Evolutionary conservation across 30 jellyfish, hydroid and myxozoan genomes (phyloP), one percentile per base, ranked within the genome.

Genomic region (Phacellophora camtschatica): DNA sequence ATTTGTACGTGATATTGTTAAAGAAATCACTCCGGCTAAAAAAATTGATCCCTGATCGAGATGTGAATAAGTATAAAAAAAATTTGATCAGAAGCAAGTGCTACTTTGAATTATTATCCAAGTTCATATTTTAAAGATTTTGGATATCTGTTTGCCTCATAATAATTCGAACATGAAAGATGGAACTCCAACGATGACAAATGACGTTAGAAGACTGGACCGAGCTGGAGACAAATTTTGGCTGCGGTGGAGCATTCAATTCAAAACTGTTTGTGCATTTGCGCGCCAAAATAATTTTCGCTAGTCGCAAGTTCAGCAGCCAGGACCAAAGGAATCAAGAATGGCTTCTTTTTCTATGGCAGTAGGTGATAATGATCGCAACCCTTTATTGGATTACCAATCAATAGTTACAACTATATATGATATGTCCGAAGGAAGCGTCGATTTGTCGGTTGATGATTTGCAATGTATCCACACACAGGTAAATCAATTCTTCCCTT

Each of bases 211-310:
- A 25, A 25, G 15, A 11, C 0, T 0, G 23, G 32, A 18, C 19
- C 22, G 55, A 41, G 55, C 13, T 8, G 55, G 13, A 9, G 55
- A 16, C 16, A 8, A 9, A 16, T 41, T 23, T 6, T 56, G 2
- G 12, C 74, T 61, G 74, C 25, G 74, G 28, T 24, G 74, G 74
- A 61, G 54, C 74, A 2, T 61, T 46, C 0, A 0, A 11, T n/a
- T n/a, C 64, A 49, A 12, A 12, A 3, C 64, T 15, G 64, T 49
- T 49, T 25, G 22, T 15, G 5, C 19, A 33, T 29, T 61, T 61
- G n/a, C 50, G 74, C 74, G 74, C 74, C 61, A 46, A 46, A 11
- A 6, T n/a, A n/a, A n/a, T n/a, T n/a, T n/a, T n/a, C n/a, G n/a
- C n/a, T n/a, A n/a, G n/a, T n/a, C n/a, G n/a, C n/a, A n/a, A n/a